A percentile compares a stretch with the other conserved stretches of the same genome.
phyloP scores from a whole-genome alignment of 2,888 invertebrate genomes.

The Drosophila leonis region DNA sequence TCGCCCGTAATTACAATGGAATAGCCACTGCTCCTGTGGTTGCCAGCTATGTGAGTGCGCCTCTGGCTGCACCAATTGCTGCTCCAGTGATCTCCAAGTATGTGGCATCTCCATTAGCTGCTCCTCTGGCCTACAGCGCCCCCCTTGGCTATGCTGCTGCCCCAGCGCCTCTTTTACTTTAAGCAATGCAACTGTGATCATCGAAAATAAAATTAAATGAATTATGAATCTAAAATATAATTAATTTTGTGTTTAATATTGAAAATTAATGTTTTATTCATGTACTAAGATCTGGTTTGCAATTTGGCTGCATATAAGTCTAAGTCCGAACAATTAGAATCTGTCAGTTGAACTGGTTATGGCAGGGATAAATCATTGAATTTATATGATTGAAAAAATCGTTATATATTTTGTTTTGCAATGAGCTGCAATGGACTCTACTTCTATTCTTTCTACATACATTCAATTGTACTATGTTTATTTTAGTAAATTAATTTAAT shows the following conservation, averaged over 20 bases:
- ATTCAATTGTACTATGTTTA: not conserved
- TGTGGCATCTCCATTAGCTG: constrained; percentile 24
- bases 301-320: not conserved
- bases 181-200: not conserved
- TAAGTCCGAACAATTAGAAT: not conserved
- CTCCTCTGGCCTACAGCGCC: constrained; percentile 24
- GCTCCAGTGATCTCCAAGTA: constrained; percentile 42
- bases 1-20: constrained; percentile 77
- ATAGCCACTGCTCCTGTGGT: constrained; percentile 68
- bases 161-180: constrained; percentile 15
- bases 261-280: not conserved
- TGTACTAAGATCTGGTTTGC: not conserved
- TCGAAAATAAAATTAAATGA: not conserved
- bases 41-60: constrained; percentile 30
- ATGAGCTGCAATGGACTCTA: too few species aligned
- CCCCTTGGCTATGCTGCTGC: constrained; percentile 34
- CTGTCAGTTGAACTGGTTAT: not conserved
- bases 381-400: too few species aligned
- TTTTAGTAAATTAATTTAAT: not conserved
- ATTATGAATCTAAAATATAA: not conserved
- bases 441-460: too few species aligned
- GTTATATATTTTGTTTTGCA: too few species aligned
- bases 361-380: too few species aligned
- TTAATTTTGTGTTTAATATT: not conserved
- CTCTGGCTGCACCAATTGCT: constrained; percentile 38